These are phyloP conservation scores for Desmophyllum pertusum DNA, from an alignment of 92 coral and sea anemone species.

Conservation along the genomic window DNA sequence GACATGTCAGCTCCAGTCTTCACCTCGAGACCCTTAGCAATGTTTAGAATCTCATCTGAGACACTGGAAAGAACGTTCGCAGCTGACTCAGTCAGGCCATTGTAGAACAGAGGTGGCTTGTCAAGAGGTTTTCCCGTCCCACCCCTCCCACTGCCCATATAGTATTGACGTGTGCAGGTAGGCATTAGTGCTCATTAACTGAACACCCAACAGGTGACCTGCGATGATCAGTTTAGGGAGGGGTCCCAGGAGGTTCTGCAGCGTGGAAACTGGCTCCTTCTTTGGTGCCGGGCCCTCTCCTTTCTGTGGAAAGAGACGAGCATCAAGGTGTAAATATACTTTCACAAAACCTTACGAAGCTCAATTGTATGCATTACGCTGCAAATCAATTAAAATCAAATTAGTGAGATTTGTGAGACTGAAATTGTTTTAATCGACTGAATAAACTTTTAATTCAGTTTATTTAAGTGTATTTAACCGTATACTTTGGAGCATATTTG, in stretches of 20 bases:
- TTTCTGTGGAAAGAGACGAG: background rate
- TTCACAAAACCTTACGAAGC: too few species aligned
- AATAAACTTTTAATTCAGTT: too few species aligned
- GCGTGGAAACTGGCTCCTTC: constrained; percentile 21
- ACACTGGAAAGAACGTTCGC: constrained; percentile 45
- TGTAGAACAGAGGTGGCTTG: constrained; percentile 61
- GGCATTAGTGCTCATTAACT: constrained; percentile 51
- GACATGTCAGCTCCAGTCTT: constrained; percentile 42
- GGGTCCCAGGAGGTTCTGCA: constrained; percentile 28
- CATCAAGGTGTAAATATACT: too few species aligned
- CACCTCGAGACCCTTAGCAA: constrained; percentile 21
- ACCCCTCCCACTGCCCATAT: constrained; percentile 59
- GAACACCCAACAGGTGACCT: constrained; percentile 53
- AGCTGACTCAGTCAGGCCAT: constrained; percentile 48
- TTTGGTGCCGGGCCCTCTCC: constrained; percentile 4
- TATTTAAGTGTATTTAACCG: too few species aligned
- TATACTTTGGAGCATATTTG: too few species aligned
- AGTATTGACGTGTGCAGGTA: constrained; percentile 58
- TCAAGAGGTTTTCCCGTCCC: constrained; percentile 69
- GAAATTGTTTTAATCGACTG: too few species aligned
- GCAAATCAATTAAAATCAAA: too few species aligned
- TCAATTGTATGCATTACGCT: too few species aligned
- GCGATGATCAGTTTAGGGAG: constrained; percentile 20
- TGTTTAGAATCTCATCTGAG: constrained; percentile 42
- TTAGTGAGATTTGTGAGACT: too few species aligned